These are phyloP conservation scores for Furcifer pardalis DNA, from an alignment of 2,797 vertebrate species.

Conservation along the genomic window DNA sequence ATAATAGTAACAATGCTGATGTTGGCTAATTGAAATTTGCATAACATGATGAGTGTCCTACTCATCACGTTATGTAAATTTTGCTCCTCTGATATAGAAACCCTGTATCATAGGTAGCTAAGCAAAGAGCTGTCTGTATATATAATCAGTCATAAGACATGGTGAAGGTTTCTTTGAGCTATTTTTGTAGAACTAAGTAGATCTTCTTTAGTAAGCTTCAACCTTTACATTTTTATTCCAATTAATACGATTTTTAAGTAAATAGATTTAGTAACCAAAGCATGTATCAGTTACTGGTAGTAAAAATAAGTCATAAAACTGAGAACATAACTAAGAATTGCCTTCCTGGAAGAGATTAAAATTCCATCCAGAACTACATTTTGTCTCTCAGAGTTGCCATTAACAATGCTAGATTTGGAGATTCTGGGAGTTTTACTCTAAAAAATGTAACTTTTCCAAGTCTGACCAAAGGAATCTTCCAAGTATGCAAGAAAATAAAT, in stretches of 20 bases:
- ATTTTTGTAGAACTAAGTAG: conserved; percentile 46
- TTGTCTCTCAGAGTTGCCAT: neutral
- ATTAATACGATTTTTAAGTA: conserved; percentile 43
- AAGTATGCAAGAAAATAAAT: neutral
- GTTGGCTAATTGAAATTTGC: conserved; percentile 39
- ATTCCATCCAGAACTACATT: neutral
- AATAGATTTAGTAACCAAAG: conserved; percentile 16
- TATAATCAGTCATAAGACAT: conserved; percentile 33
- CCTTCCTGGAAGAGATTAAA: neutral
- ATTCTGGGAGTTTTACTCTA: neutral
- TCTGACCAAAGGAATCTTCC: neutral
- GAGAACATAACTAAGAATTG: neutral
- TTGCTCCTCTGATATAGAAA: conserved; percentile 4
- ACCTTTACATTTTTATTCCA: neutral
- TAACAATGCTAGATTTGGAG: too few relatives aligned
- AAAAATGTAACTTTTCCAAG: neutral
- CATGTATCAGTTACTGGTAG: conserved; percentile 6
- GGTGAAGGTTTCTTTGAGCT: conserved; percentile 39
- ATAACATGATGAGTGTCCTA: conserved; percentile 36
- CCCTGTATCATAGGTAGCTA: neutral
- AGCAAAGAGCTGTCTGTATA: conserved; percentile 32
- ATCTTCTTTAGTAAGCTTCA: conserved; percentile 23
- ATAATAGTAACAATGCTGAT: conserved; percentile 1
- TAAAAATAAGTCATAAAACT: conserved; percentile 5
- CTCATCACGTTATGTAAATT: too few relatives aligned